Base-by-base conservation (phyloP, 30 jellyfish, hydroid and myxozoan species). In the Mastigias papua region DNA sequence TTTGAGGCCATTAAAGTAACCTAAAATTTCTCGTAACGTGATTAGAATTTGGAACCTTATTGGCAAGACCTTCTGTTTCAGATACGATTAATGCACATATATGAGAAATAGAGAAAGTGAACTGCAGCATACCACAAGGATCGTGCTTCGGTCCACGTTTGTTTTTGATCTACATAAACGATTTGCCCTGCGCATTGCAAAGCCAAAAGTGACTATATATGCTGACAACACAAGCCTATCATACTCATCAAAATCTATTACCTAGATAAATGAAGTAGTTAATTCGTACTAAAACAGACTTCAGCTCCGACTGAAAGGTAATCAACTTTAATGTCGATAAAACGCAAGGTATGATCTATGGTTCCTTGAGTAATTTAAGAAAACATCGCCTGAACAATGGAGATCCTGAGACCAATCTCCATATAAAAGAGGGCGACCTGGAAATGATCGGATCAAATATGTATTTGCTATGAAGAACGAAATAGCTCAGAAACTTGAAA, bases 401-500 rank as follows among this genome's bases (percentile, higher is more conserved):
- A 68, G 80, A 68, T 68, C 51, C 80, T 68, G 54, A 4, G 60
- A 68, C 13, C 80, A 68, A 68, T 68, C 80, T 68, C 80, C 80
- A 68, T 68, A 68, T 68, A 26, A 68, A 26, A 60, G 80, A 68
- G 48, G 80, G 28, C 8, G 28, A 68, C 80, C 80, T 68, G 7
- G 80, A 26, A 3, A 68, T 68, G 80, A 61, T 61, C 21, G 33
- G 73, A 61, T 8, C 73, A 5, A 61, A 20, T 5, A 46, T 6
- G 60, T 46, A 16, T 46, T 16, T 46, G 60, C n/a, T n/a, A n/a
- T n/a, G n/a, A n/a, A n/a, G n/a, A n/a, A n/a, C n/a, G n/a, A n/a
- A n/a, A n/a, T n/a, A n/a, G n/a, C n/a, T n/a, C n/a, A n/a, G n/a
- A n/a, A n/a, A n/a, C n/a, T n/a, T n/a, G n/a, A n/a, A n/a, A n/a